Conservation (phyloP, 1,140 invertebrate genomes). For the Diabrotica undecimpunctata region DNA sequence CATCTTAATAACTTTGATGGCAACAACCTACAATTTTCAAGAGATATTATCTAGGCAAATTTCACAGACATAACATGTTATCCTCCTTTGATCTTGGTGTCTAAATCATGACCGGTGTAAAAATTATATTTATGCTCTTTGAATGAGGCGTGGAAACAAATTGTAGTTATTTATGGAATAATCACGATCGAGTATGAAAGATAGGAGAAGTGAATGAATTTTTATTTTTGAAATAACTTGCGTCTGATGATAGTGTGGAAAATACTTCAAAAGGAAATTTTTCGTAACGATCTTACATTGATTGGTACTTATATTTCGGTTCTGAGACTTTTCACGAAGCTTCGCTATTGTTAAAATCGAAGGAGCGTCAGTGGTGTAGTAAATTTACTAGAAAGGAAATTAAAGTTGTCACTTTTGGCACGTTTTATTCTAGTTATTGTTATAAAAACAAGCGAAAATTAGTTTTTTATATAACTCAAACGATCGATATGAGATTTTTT, state of each 20-base stretch:
- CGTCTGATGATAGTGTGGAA: background rate
- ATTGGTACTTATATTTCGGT: too few species aligned
- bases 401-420: too few species aligned
- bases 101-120: constrained; percentile 2
- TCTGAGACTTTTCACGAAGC: too few species aligned
- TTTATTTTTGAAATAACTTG: background rate
- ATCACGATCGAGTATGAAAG: background rate
- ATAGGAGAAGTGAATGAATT: background rate
- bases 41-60: constrained; percentile 2
- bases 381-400: too few species aligned
- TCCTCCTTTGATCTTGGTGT: constrained; percentile 1
- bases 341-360: too few species aligned
- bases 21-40: background rate
- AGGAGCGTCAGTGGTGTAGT: too few species aligned
- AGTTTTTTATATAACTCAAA: too few species aligned
- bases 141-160: constrained; percentile 1
- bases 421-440: too few species aligned
- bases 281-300: background rate
- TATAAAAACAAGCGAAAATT: too few species aligned
- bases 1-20: constrained; percentile 2
- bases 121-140: constrained; percentile 3
- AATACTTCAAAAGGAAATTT: background rate
- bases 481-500: too few species aligned
- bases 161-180: constrained; percentile 3
- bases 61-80: constrained; percentile 2